phyloP scores from a whole-genome alignment of 2,797 vertebrate species.

The Lateolabrax maculatus region DNA sequence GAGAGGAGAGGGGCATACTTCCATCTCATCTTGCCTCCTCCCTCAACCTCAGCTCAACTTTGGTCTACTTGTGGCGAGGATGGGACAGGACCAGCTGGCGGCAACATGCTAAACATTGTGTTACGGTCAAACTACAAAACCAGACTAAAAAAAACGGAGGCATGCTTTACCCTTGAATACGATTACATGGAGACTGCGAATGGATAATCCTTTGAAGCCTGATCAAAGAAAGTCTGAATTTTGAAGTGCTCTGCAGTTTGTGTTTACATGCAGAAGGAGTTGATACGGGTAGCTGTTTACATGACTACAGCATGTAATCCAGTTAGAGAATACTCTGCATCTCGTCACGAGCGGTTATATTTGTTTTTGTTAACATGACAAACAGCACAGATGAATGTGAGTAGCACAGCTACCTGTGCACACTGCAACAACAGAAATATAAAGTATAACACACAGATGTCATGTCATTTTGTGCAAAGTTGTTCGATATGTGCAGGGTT shows the following conservation, averaged over 20 bases:
- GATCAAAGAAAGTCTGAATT: slow-evolving; percentile 74
- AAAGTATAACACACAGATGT: neutral
- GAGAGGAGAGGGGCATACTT: slow-evolving; percentile 31
- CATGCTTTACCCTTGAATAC: slow-evolving; percentile 54
- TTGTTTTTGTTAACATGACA: slow-evolving; percentile 21
- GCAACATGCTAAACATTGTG: slow-evolving; percentile 37
- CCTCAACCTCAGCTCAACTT: slow-evolving; percentile 43
- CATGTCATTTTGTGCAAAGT: neutral
- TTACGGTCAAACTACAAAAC: slow-evolving; percentile 47
- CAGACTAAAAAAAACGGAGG: slow-evolving; percentile 58
- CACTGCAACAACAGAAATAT: neutral
- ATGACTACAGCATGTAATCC: slow-evolving; percentile 69
- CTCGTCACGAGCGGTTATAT: slow-evolving; percentile 27
- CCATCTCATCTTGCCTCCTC: slow-evolving; percentile 11
- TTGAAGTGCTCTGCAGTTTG: slow-evolving; percentile 49
- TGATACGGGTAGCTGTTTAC: slow-evolving; percentile 67
- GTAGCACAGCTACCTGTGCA: slow-evolving; percentile 2
- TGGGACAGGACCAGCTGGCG: slow-evolving; percentile 32
- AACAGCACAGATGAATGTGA: slow-evolving; percentile 6
- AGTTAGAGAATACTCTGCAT: slow-evolving; percentile 45
- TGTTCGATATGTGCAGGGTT: neutral
- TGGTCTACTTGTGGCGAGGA: slow-evolving; percentile 31
- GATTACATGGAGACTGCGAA: slow-evolving; percentile 62
- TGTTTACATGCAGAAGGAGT: slow-evolving; percentile 64
- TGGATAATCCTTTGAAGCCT: slow-evolving; percentile 74